Conservation (phyloP, 2,888 invertebrate genomes). For the Leptopterna dolabrata region DNA sequence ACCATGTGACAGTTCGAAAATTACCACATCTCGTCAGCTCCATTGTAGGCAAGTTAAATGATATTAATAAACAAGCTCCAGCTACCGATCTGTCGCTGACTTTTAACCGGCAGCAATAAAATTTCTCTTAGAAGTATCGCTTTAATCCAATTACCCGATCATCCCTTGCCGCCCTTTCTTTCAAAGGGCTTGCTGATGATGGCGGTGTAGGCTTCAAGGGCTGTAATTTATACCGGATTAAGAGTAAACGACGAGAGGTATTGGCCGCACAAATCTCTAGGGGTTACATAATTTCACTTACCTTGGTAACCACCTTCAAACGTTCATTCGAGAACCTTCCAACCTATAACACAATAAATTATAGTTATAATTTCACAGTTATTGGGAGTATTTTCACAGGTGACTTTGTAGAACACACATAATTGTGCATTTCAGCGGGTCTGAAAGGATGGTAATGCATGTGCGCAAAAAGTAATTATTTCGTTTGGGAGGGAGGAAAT, state of each 20-base stretch:
- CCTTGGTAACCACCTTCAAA: neutral
- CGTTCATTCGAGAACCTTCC: neutral
- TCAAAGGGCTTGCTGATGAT: slow-evolving; percentile 21
- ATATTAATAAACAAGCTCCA: neutral
- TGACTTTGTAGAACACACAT: too few relatives aligned
- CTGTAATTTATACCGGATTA: neutral
- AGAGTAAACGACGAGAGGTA: neutral
- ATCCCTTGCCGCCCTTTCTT: neutral
- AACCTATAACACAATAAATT: too few relatives aligned
- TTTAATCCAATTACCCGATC: slow-evolving; percentile 30
- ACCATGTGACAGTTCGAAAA: neutral
- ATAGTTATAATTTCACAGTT: too few relatives aligned
- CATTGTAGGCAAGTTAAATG: neutral
- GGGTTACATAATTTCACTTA: neutral
- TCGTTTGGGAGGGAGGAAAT: too few relatives aligned
- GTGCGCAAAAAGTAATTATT: too few relatives aligned
- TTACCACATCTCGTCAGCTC: neutral
- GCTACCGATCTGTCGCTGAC: neutral
- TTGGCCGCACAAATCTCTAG: neutral
- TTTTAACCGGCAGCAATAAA: slow-evolving; percentile 19
- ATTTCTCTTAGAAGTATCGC: slow-evolving; percentile 13
- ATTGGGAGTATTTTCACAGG: too few relatives aligned
- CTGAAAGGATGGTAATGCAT: too few relatives aligned
- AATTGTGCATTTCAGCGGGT: too few relatives aligned
- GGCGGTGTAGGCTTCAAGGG: neutral